phyloP scores from a whole-genome alignment of 37 sponge, comb jelly and placozoan genomes.

The Mnemiopsis leidyi region DNA sequence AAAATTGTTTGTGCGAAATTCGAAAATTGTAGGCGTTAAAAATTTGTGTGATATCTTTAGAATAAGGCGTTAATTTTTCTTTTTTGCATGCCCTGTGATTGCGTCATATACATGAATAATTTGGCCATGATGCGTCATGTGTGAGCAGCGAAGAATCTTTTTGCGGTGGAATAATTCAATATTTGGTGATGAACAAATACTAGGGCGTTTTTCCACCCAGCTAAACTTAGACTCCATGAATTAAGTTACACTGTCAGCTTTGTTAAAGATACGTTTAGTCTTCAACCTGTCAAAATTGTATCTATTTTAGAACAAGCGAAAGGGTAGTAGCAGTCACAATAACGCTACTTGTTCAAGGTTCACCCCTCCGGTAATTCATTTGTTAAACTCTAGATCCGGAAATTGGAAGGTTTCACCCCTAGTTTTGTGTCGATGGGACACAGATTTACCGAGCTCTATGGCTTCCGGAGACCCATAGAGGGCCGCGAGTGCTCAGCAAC shows the following conservation, averaged over 20 bases:
- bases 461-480: no score
- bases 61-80: no score
- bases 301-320: not conserved
- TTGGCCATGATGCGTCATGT: no score
- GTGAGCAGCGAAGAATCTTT: no score
- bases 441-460: not conserved
- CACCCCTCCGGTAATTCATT: not conserved
- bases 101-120: no score
- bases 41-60: no score
- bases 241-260: not conserved
- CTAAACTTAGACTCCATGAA: not conserved
- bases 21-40: no score
- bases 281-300: not conserved
- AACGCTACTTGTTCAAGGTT: not conserved
- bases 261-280: not conserved
- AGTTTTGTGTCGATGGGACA: not conserved
- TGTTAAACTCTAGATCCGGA: not conserved
- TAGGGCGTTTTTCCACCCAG: not conserved
- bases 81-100: no score
- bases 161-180: not conserved
- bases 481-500: not conserved
- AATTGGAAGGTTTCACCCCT: not conserved
- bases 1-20: no score
- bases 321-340: not conserved
- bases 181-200: no score